phyloP scores from a whole-genome alignment of 2,113 vertebrate species.

The Ochotona princeps region DNA sequence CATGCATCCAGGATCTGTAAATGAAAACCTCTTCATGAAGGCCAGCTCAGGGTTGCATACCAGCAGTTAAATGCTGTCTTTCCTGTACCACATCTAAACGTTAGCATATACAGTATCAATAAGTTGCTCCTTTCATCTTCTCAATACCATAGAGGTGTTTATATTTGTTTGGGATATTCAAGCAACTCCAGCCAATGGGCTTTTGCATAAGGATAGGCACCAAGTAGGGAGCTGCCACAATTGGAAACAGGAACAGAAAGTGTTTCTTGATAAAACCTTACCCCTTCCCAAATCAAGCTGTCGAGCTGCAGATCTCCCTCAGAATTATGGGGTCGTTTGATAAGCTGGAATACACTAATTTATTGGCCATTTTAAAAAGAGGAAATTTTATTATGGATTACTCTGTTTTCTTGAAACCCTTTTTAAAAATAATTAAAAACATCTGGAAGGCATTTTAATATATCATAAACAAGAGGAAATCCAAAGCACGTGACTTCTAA shows the following conservation, averaged over 20 bases:
- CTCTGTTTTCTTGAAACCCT: constrained; percentile 84
- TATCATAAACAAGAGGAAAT: constrained; percentile 91
- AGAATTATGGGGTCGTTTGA: constrained; percentile 86
- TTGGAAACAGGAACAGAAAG: constrained; percentile 83
- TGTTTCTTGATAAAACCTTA: constrained; percentile 69
- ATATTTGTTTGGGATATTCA: constrained; percentile 72
- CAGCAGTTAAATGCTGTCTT: constrained; percentile 70
- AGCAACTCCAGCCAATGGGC: constrained; percentile 70
- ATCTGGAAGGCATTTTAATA: constrained; percentile 90
- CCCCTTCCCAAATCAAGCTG: constrained; percentile 69
- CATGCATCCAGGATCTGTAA: constrained; percentile 75
- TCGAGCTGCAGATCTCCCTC: constrained; percentile 79
- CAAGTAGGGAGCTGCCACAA: constrained; percentile 64
- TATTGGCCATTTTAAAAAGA: constrained; percentile 84
- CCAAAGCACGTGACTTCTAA: constrained; percentile 90
- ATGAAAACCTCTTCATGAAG: constrained; percentile 74
- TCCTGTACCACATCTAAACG: constrained; percentile 57
- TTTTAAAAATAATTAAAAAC: constrained; percentile 88
- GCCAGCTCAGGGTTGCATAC: constrained; percentile 58
- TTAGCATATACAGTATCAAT: constrained; percentile 68
- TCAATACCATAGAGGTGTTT: constrained; percentile 75
- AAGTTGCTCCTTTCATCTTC: constrained; percentile 55
- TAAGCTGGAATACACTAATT: constrained; percentile 87
- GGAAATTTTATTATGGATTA: constrained; percentile 88
- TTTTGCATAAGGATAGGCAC: constrained; percentile 29